These are phyloP conservation scores for Amblyornis subalaris DNA, from an alignment of 2,113 vertebrate species.

Conservation along the genomic window DNA sequence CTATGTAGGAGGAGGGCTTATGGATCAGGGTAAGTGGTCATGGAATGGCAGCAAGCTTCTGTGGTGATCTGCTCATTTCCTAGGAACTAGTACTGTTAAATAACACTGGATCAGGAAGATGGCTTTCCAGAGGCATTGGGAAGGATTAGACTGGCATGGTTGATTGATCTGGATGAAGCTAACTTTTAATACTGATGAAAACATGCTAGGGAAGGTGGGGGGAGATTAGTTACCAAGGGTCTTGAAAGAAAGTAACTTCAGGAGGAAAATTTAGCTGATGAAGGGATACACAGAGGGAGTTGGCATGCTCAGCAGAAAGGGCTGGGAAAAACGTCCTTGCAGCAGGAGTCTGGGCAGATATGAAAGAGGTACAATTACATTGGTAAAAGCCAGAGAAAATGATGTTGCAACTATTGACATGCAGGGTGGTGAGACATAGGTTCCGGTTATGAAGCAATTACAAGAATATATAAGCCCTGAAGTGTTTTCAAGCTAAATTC, in stretches of 20 bases:
- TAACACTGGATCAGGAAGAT: background rate
- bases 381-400: slow-evolving; percentile 33
- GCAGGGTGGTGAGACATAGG: slow-evolving; percentile 40
- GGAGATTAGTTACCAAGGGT: background rate
- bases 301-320: background rate
- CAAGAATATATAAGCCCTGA: slow-evolving; percentile 52
- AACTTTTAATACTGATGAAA: background rate
- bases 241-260: background rate
- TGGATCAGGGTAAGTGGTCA: background rate
- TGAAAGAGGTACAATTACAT: slow-evolving; percentile 20
- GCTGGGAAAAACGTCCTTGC: background rate
- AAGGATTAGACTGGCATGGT: background rate
- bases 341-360: slow-evolving; percentile 14
- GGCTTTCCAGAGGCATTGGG: background rate
- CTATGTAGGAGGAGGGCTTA: background rate
- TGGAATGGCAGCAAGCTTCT: background rate
- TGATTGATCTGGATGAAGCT: background rate
- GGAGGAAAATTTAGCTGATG: background rate
- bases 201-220: background rate
- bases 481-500: slow-evolving; percentile 32
- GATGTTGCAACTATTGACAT: slow-evolving; percentile 54
- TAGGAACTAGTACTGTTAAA: background rate
- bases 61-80: background rate
- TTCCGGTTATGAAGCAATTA: slow-evolving; percentile 54
- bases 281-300: background rate